phyloP scores from a whole-genome alignment of 2,113 vertebrate species.

The Amblyornis subalaris region DNA sequence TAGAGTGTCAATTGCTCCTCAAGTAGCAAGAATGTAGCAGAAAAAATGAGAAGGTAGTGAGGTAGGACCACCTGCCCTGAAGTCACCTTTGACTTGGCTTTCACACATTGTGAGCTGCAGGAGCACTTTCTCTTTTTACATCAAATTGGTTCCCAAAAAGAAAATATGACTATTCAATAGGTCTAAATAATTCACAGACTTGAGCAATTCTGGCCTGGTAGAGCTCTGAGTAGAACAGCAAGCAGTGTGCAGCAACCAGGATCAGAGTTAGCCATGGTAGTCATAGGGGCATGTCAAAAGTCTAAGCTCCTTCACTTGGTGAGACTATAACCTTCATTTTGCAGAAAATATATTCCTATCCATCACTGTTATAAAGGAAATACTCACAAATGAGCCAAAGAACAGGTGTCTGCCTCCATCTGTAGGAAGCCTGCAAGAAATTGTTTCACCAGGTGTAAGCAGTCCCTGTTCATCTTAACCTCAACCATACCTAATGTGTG shows the following conservation, averaged over 20 bases:
- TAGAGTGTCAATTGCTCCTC: not conserved
- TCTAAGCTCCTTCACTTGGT: not conserved
- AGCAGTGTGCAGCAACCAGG: not conserved
- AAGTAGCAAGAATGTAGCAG: not conserved
- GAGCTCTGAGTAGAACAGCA: not conserved
- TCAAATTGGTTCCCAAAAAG: not conserved
- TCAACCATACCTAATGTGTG: not conserved
- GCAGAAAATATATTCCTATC: not conserved
- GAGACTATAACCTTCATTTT: not conserved
- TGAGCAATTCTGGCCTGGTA: not conserved
- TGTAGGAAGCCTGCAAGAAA: not conserved
- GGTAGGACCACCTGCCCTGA: not conserved
- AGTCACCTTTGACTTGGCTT: not conserved
- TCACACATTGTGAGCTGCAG: not conserved
- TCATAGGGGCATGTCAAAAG: not conserved
- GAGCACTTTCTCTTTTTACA: not conserved
- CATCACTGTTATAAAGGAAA: not conserved
- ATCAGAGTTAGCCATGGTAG: not conserved
- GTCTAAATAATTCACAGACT: not conserved
- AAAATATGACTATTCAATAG: not conserved
- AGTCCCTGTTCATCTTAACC: not conserved
- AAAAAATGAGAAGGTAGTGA: not conserved
- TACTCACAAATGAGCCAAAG: not conserved
- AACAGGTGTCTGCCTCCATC: not conserved
- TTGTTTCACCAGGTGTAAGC: not conserved